Base-by-base conservation (phyloP, 2,113 vertebrate genomes). In the Scophthalmus maximus region DNA sequence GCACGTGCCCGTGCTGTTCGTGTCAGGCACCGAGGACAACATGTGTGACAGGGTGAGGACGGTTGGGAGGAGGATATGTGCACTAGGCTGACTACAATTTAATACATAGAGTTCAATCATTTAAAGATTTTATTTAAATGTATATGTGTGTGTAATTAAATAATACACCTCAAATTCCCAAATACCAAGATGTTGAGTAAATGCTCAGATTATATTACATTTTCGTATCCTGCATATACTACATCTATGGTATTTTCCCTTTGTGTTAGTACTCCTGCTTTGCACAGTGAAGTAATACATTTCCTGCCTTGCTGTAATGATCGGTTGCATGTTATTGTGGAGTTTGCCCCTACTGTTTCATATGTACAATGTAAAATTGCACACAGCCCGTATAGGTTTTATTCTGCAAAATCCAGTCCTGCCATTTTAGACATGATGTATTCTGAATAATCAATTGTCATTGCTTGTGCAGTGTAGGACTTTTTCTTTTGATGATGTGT, bases 41-140 rank as follows among this genome's bases (percentile, higher is more conserved):
- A 96, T 98, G 96, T 99, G 96, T 93, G 92, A 96, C 67, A 92
- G 89, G 92, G 96, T 98, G 79, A 91, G 65, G 23, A 51, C n/a
- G n/a, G n/a, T n/a, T n/a, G n/a, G n/a, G n/a, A n/a, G n/a, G n/a
- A n/a, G n/a, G n/a, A n/a, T n/a, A n/a, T n/a, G n/a, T 20, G 46
- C 10, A 22, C 11, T 40, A 40, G 4, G 11, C 38, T 40, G 8
- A 40, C 38, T 40, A 40, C 6, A 36, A 1, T 22, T 17, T 44
- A 17, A 71, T 32, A n/a, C 7, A 52, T 20, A 11, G 12, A 71
- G 18, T 30, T 27, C 1, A 9, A 30, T 12, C 14, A 30, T 32
- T 46, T n/a, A 14, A 9, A 34, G 5, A 34, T 34, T 34, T 34
- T 9, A 6, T 34, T 9, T 9, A 34, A 34, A 34, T 34, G 5